Base-by-base conservation (phyloP, 2,113 vertebrate species). In the Corythoichthys haematopterus region DNA sequence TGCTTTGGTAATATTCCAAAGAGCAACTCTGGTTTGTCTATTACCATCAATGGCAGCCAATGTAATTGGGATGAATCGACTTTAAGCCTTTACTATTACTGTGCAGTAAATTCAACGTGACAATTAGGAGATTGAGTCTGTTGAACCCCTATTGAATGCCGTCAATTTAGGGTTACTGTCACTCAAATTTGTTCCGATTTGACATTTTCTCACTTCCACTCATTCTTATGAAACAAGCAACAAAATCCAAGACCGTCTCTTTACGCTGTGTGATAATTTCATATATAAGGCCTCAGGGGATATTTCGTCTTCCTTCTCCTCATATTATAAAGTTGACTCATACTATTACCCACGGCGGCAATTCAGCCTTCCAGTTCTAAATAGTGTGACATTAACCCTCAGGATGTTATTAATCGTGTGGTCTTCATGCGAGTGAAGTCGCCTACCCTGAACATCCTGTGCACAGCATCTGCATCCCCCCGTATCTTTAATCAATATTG, bases 401-500 rank as follows among this genome's bases (percentile, higher is more conserved):
- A 64, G 52, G 59, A 66, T 70, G 64, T 51, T 67, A 61, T 58
- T 72, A 74, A 72, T 59, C 53, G 15, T 15, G 33, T 56, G 0
- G 20, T 60, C 64, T 57, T 62, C 40, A 56, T 55, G 7, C 16
- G 7, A 57, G 55, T 36, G 33, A 57, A 36, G 59, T 60, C 8
- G 37, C 9, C 16, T n/a, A 43, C 37, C 37, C 58, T 43, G 36
- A 45, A 28, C 62, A 36, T 71, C 68, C 68, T 65, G 52, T 66
- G 66, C 50, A 9, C 71, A 46, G 33, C 66, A 53, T 58, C 72
- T 67, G 38, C 62, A 0, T 75, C 73, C 76, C 63, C 50, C 73
- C 68, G 46, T 76, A 69, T 64, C 50, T 77, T 74, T 78, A 83
- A 86, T 88, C 85, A 78, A 84, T 88, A 85, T 76, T 71, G 76